phyloP scores from a whole-genome alignment of 35 echinoderm and acorn worm species.

The Apostichopus parvimensis region DNA sequence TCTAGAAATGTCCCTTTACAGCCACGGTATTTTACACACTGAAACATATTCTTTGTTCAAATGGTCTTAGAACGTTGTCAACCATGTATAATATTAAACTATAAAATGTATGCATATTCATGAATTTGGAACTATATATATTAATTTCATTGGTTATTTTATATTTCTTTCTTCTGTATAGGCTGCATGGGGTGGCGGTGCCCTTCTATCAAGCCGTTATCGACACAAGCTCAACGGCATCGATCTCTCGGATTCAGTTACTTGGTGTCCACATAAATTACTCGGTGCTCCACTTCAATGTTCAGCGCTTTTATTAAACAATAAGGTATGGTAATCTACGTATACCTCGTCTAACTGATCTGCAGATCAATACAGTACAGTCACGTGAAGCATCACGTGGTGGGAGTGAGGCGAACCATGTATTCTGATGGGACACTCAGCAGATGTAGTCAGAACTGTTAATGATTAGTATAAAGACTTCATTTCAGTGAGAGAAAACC shows the following conservation, averaged over 20 bases:
- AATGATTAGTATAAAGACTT: too few relatives aligned
- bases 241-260: slow-evolving; percentile 82
- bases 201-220: slow-evolving; percentile 63
- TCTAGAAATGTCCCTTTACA: background rate
- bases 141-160: background rate
- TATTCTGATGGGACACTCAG: too few relatives aligned
- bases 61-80: too few relatives aligned
- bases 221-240: slow-evolving; percentile 75
- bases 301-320: slow-evolving; percentile 83
- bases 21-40: background rate
- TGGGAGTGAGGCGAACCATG: too few relatives aligned
- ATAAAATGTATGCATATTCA: too few relatives aligned
- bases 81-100: too few relatives aligned
- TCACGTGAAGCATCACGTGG: too few relatives aligned
- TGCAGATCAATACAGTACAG: too few relatives aligned
- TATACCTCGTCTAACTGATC: too few relatives aligned
- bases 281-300: slow-evolving; percentile 91
- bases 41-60: too few relatives aligned
- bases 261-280: slow-evolving; percentile 97
- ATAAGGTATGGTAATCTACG: slow-evolving; percentile 59
- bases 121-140: background rate
- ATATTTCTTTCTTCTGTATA: background rate
- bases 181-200: slow-evolving; percentile 98
- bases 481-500: too few relatives aligned
- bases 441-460: too few relatives aligned